Percentiles rank a stretch among this genome's conserved stretches.
phyloP scores from a whole-genome alignment of 2,113 vertebrate genomes.

The Coturnix japonica region DNA sequence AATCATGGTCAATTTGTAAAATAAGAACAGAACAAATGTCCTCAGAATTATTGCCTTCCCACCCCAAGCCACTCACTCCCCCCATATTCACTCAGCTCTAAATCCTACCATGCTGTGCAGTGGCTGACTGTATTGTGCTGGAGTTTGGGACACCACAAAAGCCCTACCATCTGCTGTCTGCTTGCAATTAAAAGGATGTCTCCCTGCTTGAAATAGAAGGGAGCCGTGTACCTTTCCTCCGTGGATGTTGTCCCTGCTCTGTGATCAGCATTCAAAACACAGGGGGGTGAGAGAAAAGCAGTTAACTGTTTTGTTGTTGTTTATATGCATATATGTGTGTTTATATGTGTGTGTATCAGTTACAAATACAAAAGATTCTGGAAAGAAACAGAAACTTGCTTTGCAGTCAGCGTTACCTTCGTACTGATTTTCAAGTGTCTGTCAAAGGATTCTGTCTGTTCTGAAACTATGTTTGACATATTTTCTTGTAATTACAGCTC shows the following conservation, averaged over 20 bases:
- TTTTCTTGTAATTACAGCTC: background rate
- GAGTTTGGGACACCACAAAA: background rate
- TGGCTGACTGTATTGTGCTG: background rate
- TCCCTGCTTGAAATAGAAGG: background rate
- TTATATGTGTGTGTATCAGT: background rate
- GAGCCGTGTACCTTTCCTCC: background rate
- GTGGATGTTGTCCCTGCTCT: background rate
- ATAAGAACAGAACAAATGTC: background rate
- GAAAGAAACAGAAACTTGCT: background rate
- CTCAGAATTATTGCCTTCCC: conserved; percentile 11
- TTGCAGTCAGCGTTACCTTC: background rate
- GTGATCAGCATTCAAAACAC: background rate
- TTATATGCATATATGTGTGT: background rate
- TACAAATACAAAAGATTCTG: background rate
- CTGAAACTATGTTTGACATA: background rate
- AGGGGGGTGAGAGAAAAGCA: background rate
- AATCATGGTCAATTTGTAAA: background rate
- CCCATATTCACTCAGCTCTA: background rate
- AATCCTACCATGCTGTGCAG: conserved; percentile 3
- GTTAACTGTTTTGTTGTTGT: background rate
- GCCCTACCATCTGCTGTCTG: conserved; percentile 36
- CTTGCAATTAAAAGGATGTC: background rate
- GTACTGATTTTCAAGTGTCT: background rate
- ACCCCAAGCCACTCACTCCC: background rate
- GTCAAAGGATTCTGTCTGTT: background rate